phyloP scores from a whole-genome alignment of 1,140 invertebrate genomes.

The Limonius californicus region DNA sequence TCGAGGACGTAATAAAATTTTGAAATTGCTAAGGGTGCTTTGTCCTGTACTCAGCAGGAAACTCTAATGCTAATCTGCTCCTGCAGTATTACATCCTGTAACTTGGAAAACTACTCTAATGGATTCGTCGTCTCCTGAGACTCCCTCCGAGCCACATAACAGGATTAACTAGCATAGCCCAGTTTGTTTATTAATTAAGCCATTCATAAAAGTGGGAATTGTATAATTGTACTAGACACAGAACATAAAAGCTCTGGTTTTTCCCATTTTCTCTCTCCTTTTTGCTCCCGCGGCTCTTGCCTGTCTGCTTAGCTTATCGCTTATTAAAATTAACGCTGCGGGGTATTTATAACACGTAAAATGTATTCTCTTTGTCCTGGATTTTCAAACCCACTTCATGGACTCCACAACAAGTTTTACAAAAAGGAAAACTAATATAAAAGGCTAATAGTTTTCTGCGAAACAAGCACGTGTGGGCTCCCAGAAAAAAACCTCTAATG shows the following conservation, averaged over 20 bases:
- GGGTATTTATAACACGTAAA: too few species aligned
- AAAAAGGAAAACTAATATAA: too few species aligned
- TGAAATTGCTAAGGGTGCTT: constrained; percentile 1
- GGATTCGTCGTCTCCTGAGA: constrained; percentile 7
- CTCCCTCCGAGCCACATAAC: neutral
- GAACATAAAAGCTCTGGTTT: neutral
- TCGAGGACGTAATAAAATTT: constrained; percentile 3
- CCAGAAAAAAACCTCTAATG: too few species aligned
- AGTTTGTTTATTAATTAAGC: constrained; percentile 8
- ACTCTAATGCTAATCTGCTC: constrained; percentile 8
- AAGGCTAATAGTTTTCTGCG: too few species aligned
- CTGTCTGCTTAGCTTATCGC: too few species aligned
- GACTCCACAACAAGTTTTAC: too few species aligned
- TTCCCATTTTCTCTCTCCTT: too few species aligned
- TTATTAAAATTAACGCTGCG: too few species aligned
- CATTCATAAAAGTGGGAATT: neutral
- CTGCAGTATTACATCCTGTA: constrained; percentile 5
- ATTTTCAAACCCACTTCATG: too few species aligned
- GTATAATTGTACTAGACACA: neutral
- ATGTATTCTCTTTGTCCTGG: too few species aligned
- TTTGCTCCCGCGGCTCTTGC: too few species aligned
- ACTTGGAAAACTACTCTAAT: constrained; percentile 9
- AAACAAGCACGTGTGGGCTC: too few species aligned
- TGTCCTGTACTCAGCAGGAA: constrained; percentile 7
- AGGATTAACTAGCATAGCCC: neutral